phyloP scores from a whole-genome alignment of 2,113 vertebrate species.

The Vimba vimba region DNA sequence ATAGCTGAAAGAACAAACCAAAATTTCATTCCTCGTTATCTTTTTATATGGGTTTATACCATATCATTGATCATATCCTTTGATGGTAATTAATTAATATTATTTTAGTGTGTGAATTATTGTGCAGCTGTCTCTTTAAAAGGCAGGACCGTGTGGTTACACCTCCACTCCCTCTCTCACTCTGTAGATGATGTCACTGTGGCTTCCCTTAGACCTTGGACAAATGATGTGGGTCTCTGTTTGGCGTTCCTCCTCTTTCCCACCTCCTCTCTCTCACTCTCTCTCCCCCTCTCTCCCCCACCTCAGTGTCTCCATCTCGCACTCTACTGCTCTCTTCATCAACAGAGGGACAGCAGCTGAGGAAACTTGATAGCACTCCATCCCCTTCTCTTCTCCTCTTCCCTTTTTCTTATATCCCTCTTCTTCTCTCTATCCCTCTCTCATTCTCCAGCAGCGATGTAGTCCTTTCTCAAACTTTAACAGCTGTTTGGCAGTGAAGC shows the following conservation, averaged over 20 bases:
- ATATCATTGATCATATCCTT: not conserved
- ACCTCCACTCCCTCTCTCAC: conserved; percentile 53
- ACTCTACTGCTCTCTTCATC: conserved; percentile 50
- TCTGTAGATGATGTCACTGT: conserved; percentile 70
- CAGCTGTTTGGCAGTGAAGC: conserved; percentile 45
- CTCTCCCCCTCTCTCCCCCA: conserved; percentile 23
- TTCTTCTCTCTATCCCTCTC: conserved; percentile 34
- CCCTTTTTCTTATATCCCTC: conserved; percentile 49
- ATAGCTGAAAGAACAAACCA: not conserved
- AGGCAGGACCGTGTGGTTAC: conserved; percentile 64
- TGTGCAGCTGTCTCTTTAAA: conserved; percentile 67
- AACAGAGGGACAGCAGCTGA: conserved; percentile 50
- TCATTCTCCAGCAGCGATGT: conserved; percentile 59
- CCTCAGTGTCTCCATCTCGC: conserved; percentile 25
- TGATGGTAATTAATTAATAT: not conserved
- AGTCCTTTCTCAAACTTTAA: conserved; percentile 59
- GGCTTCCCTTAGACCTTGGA: conserved; percentile 62
- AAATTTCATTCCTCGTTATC: not conserved
- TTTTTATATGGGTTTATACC: not conserved
- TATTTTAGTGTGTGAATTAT: not conserved
- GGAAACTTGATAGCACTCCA: conserved; percentile 49
- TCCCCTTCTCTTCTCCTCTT: conserved; percentile 48
- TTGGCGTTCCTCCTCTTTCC: conserved; percentile 35
- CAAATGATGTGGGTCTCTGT: conserved; percentile 60
- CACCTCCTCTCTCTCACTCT: conserved; percentile 33